Base-by-base conservation (phyloP, 2,797 vertebrate species). In the Gallinago stenura region DNA sequence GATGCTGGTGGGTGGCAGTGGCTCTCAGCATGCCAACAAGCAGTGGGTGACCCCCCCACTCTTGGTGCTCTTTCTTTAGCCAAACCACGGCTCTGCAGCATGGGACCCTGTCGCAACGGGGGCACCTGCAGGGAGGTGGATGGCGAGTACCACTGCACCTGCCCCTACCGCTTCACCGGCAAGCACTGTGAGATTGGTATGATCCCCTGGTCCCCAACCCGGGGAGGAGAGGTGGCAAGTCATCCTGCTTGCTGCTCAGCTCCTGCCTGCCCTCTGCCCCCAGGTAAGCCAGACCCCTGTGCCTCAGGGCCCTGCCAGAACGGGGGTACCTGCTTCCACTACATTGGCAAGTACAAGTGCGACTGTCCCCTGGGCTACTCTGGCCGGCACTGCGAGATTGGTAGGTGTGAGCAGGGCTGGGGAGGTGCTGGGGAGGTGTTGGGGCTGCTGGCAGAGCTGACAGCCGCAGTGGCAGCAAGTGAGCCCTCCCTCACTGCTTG, bases 341-440 rank as follows among this genome's bases (percentile, higher is more conserved):
- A 99, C 97, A 99, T 99, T 9, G 99, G 99, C 94, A 99, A 99
- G 97, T 99, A 99, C 97, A 99, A 99, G 97, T 99, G 99, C 25
- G 99, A 99, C 97, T 99, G 99, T 89, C 98, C 98, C 24, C 98
- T 98, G 2, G 97, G 98, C 81, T 99, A 98, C 95, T 96, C 98
- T 0, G 99, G 99, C 81, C 97, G 99, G 60, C 99, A 99, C 98
- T 99, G 99, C 4, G 99, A 99, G 96, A 98, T 98, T 7, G 98
- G 98, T 98, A 98, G 45, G 96, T 83, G 80, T 14, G n/a, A 89
- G 64, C 22, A 10, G 41, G 8, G 62, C 43, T 30, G 35, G 35
- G 48, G 25, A 28, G 17, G 53, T 16, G 62, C 43, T 30, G 35
- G 35, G 48, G 25, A 28, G 17, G 53, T 16, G n/a, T 8, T 31